Conservation (phyloP, 2,797 vertebrate species). For the Gallirallus australis region DNA sequence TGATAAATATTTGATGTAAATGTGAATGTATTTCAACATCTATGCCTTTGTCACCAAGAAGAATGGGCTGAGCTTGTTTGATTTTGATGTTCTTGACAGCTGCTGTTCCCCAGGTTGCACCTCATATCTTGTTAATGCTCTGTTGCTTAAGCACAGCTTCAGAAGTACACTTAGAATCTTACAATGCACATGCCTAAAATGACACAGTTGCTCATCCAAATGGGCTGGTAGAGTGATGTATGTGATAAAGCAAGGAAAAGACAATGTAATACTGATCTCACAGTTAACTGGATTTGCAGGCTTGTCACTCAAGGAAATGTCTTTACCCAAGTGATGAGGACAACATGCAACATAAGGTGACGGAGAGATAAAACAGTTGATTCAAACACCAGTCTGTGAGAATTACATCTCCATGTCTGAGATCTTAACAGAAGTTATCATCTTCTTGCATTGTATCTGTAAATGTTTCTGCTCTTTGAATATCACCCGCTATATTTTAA, state of each 20-base stretch:
- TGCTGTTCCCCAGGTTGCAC: background rate
- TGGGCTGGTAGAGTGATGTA: background rate
- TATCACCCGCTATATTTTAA: background rate
- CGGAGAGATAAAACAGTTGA: background rate
- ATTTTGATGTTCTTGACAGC: background rate
- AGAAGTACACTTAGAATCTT: background rate
- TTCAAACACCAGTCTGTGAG: background rate
- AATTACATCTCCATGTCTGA: background rate
- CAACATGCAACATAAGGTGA: background rate
- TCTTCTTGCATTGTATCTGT: background rate
- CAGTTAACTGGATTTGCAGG: background rate
- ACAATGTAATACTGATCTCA: background rate
- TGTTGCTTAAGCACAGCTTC: background rate
- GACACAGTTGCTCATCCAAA: background rate
- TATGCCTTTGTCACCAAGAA: background rate
- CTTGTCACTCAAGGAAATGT: background rate
- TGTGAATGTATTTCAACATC: background rate
- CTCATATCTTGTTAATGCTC: background rate
- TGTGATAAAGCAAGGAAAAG: background rate
- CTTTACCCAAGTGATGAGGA: background rate
- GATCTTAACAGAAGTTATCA: background rate
- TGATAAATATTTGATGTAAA: conserved; percentile 14
- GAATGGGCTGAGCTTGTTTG: conserved; percentile 1
- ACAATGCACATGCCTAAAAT: background rate
- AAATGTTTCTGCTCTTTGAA: background rate